Evolutionary conservation across 2,888 invertebrate genomes (phyloP).

Genomic region (Tenthredo livida): DNA sequence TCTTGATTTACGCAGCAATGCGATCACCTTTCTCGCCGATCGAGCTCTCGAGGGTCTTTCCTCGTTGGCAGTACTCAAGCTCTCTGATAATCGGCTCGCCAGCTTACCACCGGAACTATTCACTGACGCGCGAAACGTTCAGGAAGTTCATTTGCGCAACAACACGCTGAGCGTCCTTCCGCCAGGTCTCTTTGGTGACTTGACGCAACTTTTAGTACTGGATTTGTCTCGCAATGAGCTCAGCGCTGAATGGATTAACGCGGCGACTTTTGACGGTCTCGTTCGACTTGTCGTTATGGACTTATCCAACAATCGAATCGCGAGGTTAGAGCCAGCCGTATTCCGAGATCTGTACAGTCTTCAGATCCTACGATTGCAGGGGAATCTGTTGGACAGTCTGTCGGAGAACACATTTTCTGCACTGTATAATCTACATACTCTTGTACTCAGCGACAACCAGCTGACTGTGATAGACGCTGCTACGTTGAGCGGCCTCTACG

Average conservation of each 20-base stretch:
- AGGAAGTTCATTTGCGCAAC: slow-evolving; percentile 90
- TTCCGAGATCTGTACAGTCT: slow-evolving; percentile 89
- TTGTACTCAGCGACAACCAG: slow-evolving; percentile 90
- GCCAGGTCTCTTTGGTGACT: slow-evolving; percentile 88
- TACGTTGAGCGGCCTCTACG: slow-evolving; percentile 88
- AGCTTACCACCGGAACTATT: slow-evolving; percentile 91
- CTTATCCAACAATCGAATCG: slow-evolving; percentile 88
- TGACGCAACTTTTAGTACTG: slow-evolving; percentile 87
- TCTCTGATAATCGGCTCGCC: slow-evolving; percentile 90
- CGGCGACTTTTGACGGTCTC: slow-evolving; percentile 89
- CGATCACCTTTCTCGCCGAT: slow-evolving; percentile 87
- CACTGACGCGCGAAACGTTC: slow-evolving; percentile 87
- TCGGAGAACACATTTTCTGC: slow-evolving; percentile 90
- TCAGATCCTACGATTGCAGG: slow-evolving; percentile 89
- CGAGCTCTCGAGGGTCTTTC: slow-evolving; percentile 88
- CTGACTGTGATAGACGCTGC: slow-evolving; percentile 87
- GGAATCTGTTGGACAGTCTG: slow-evolving; percentile 88
- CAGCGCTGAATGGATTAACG: slow-evolving; percentile 90
- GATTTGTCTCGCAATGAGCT: slow-evolving; percentile 90
- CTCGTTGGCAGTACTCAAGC: slow-evolving; percentile 86
- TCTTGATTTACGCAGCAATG: slow-evolving; percentile 88
- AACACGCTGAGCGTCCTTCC: slow-evolving; percentile 91
- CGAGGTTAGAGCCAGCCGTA: slow-evolving; percentile 87
- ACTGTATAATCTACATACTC: slow-evolving; percentile 88
- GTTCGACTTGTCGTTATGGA: slow-evolving; percentile 88